phyloP scores from a whole-genome alignment of 2,888 invertebrate species.

The Chymomyza procnemis region DNA sequence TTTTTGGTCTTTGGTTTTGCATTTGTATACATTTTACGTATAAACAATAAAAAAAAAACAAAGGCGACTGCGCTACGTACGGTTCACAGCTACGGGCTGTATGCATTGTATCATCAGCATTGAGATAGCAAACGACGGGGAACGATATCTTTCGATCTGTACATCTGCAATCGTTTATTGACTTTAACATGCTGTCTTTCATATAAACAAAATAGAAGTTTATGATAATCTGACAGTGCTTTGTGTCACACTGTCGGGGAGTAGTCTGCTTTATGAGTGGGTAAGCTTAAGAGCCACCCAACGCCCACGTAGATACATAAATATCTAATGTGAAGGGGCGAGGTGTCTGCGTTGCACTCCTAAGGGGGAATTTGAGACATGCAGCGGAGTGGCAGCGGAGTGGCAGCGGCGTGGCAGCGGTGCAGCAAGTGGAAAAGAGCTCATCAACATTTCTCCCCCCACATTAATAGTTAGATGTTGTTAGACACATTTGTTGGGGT shows the following conservation, averaged over 20 bases:
- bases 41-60: too few relatives aligned
- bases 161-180: background rate
- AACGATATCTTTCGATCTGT: background rate
- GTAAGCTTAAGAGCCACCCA: background rate
- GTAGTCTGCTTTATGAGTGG: background rate
- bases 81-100: background rate
- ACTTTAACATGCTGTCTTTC: background rate
- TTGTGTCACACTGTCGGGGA: background rate
- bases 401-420: too few relatives aligned
- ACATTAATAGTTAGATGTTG: conserved; percentile 47
- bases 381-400: too few relatives aligned
- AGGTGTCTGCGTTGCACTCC: background rate
- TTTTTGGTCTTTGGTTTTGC: too few relatives aligned
- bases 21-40: too few relatives aligned
- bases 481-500: conserved; percentile 43
- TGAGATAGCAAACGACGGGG: too few relatives aligned
- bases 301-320: background rate
- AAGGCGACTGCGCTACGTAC: background rate
- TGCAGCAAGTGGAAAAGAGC: background rate
- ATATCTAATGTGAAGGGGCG: background rate
- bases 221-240: background rate
- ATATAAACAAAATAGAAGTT: background rate
- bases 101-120: too few relatives aligned
- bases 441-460: background rate
- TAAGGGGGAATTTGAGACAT: background rate